Percentiles rank a stretch among this genome's conserved stretches.
Evolutionary conservation across 1,140 invertebrate genomes (phyloP).

Genomic region (Drosophila sulfurigaster): DNA sequence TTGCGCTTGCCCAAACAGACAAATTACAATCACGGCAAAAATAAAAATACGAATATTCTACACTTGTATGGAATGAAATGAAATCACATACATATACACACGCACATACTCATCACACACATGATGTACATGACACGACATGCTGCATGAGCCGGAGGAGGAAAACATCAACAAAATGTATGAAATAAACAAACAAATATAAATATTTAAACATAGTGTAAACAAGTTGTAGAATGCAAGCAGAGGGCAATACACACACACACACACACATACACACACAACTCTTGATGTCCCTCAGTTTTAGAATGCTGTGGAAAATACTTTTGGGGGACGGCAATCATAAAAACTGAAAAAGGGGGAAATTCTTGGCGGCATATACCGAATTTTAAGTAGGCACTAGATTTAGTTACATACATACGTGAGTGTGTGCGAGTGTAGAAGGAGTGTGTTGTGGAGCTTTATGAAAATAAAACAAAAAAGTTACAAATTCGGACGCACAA

Average conservation of each 20-base stretch:
- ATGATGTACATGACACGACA: slow-evolving; percentile 15
- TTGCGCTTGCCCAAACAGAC: slow-evolving; percentile 17
- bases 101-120: not conserved
- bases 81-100: slow-evolving; percentile 7
- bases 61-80: slow-evolving; percentile 8
- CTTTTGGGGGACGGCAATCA: slow-evolving; percentile 6
- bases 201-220: slow-evolving; percentile 26
- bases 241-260: not conserved
- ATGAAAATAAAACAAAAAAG: slow-evolving; percentile 30
- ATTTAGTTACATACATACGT: slow-evolving; percentile 14
- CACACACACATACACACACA: too few species aligned
- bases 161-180: not conserved
- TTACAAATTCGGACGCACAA: slow-evolving; percentile 23
- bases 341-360: slow-evolving; percentile 7
- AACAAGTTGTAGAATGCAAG: slow-evolving; percentile 33
- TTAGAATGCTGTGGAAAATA: not conserved
- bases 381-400: slow-evolving; percentile 6
- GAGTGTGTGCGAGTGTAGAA: not conserved
- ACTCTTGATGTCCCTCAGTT: not conserved
- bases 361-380: slow-evolving; percentile 4
- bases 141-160: slow-evolving; percentile 32
- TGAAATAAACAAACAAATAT: slow-evolving; percentile 3
- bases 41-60: not conserved
- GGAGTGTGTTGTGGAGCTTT: slow-evolving; percentile 10
- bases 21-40: slow-evolving; percentile 22